phyloP scores from a whole-genome alignment of 2,797 vertebrate species.

The Poeciliopsis paucimaculata region DNA sequence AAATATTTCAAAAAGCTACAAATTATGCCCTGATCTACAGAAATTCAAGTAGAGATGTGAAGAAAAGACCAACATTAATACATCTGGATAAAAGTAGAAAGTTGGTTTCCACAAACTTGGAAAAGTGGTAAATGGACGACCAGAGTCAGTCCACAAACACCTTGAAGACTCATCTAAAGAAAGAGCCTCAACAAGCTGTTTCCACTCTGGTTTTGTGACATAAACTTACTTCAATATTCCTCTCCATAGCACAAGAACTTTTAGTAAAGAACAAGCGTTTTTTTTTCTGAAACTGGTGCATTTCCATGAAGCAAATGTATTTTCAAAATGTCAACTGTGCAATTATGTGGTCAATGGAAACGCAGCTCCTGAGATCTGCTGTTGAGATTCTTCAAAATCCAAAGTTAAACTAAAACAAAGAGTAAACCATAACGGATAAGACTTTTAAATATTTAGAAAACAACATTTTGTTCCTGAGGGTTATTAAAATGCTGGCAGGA shows the following conservation, averaged over 20 bases:
- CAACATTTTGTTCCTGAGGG: slow-evolving; percentile 7
- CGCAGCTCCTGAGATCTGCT: too few relatives aligned
- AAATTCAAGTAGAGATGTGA: not conserved
- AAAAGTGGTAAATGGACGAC: not conserved
- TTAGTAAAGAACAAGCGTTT: too few relatives aligned
- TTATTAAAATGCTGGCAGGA: not conserved
- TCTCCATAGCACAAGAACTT: too few relatives aligned
- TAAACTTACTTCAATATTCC: too few relatives aligned
- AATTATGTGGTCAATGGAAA: too few relatives aligned
- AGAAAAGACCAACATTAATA: not conserved
- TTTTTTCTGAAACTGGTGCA: too few relatives aligned
- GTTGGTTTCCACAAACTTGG: not conserved
- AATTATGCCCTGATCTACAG: not conserved
- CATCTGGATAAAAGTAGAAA: not conserved
- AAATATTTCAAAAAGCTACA: not conserved
- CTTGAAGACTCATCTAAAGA: not conserved
- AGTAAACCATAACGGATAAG: not conserved
- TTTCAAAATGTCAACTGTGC: too few relatives aligned
- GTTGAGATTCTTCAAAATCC: not conserved
- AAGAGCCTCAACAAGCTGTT: too few relatives aligned
- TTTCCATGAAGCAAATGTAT: too few relatives aligned
- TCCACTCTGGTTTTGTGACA: too few relatives aligned
- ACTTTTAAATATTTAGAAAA: not conserved
- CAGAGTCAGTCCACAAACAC: not conserved
- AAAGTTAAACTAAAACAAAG: not conserved